Evolutionary conservation across 2,797 vertebrate species (phyloP), one percentile per base, ranked within the genome.

Genomic region (Alectoris magna): DNA sequence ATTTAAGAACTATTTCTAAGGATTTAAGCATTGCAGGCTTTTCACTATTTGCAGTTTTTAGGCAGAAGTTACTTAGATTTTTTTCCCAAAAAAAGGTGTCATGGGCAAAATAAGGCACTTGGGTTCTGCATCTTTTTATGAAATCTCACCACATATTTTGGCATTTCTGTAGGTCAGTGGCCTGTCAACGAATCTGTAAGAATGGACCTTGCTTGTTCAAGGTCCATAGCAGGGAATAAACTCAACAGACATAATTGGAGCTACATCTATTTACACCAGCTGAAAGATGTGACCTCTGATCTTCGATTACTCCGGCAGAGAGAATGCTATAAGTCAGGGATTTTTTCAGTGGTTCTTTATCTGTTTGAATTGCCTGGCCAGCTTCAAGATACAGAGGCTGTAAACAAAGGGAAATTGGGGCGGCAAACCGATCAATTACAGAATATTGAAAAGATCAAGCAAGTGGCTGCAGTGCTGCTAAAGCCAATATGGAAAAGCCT

Each of bases 391-490:
- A 72, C 38, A 63, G 85, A 86, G 63, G 56, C 63, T 76, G 56
- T 86, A 92, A 94, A 92, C 62, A 81, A 95, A 46, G 56, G 60
- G 46, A 92, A 84, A 96, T 76, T 73, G 89, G 78, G 71, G 78
- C 60, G 41, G 76, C 80, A 94, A 96, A 90, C 51, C 0, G 2
- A 91, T 95, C 92, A 93, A 90, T 91, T 88, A 43, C 29, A 46
- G 76, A 92, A 84, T 94, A 90, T 84, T 92, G 92, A 91, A 84
- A 92, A 93, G 51, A 84, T 84, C 87, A 84, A 67, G 48, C 55
- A 94, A 88, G 84, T 62, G 48, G 63, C 84, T 88, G 79, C 63
- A 73, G 24, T 41, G 31, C 51, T 67, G 53, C 60, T 73, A 64
- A 87, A 76, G 43, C 43, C 19, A 43, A 11, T 84, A 46, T 27